These are phyloP conservation scores for Andrena camellia DNA, from an alignment of 2,888 invertebrate species.

Conservation along the genomic window DNA sequence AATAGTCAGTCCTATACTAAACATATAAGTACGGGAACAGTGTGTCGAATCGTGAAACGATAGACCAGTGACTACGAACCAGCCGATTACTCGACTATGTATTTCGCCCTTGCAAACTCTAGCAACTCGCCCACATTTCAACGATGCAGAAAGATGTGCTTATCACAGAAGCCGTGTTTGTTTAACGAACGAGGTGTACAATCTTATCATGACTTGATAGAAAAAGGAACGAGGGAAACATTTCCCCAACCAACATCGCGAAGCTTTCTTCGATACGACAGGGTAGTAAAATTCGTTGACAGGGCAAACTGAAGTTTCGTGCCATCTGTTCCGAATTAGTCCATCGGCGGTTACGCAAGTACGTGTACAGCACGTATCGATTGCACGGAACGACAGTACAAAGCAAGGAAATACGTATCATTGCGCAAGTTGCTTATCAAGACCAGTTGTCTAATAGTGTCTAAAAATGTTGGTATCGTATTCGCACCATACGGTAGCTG, in stretches of 20 bases:
- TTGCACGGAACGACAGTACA: conserved; percentile 43
- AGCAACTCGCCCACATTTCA: conserved; percentile 30
- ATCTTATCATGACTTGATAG: conserved; percentile 27
- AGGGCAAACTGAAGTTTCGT: conserved; percentile 19
- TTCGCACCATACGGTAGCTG: conserved; percentile 14
- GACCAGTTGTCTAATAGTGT: conserved; percentile 42
- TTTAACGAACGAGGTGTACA: conserved; percentile 15
- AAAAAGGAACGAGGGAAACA: not conserved
- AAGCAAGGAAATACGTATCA: conserved; percentile 37
- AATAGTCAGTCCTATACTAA: not conserved
- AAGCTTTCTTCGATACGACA: conserved; percentile 4
- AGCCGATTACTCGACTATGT: not conserved
- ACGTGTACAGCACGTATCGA: conserved; percentile 27
- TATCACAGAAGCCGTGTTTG: not conserved
- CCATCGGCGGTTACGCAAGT: conserved; percentile 48
- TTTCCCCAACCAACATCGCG: not conserved
- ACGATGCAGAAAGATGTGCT: conserved; percentile 33
- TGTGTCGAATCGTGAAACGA: conserved; percentile 4
- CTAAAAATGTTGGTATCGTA: conserved; percentile 51
- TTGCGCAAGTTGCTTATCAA: conserved; percentile 56
- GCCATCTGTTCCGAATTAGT: conserved; percentile 35
- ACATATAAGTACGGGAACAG: conserved; percentile 5
- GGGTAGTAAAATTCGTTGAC: not conserved
- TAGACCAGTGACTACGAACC: not conserved
- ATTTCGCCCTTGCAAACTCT: not conserved